Evolutionary conservation across 2,888 invertebrate genomes (phyloP).

Genomic region (Lasius fuliginosus): DNA sequence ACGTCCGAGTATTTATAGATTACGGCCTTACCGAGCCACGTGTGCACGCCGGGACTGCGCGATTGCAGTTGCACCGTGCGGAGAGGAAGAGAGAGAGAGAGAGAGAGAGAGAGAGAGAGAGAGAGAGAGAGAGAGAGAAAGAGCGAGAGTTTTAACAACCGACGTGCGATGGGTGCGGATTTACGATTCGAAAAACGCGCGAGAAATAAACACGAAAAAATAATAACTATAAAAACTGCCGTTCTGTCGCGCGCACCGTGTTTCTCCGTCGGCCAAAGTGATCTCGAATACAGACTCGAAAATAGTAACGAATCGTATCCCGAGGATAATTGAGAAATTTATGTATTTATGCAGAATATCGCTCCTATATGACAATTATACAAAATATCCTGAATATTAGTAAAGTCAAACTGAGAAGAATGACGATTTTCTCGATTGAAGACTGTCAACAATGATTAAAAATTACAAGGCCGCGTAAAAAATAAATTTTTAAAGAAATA

Average conservation of each 20-base stretch:
- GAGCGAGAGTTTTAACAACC: constrained; percentile 49
- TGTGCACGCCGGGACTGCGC: constrained; percentile 34
- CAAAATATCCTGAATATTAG: constrained; percentile 20
- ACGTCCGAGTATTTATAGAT: constrained; percentile 53
- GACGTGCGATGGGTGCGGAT: constrained; percentile 64
- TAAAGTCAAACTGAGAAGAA: neutral
- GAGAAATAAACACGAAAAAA: constrained; percentile 79
- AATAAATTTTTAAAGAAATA: constrained; percentile 12
- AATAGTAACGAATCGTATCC: constrained; percentile 44
- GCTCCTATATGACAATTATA: constrained; percentile 30
- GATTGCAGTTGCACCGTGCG: constrained; percentile 27
- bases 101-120: too few species aligned
- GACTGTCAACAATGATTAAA: neutral
- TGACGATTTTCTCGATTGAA: neutral
- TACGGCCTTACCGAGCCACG: constrained; percentile 54
- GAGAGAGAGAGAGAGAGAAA: constrained; percentile 4
- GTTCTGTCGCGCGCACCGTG: constrained; percentile 16
- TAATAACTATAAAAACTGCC: constrained; percentile 72
- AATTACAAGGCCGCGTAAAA: neutral
- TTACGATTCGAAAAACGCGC: constrained; percentile 79
- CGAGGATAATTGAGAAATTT: constrained; percentile 23
- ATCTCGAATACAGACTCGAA: constrained; percentile 39
- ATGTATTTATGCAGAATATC: constrained; percentile 52
- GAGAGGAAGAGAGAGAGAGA: constrained; percentile 16
- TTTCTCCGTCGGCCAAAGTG: constrained; percentile 45